Base-by-base conservation (phyloP, 2,797 vertebrate species). In the Podarcis lilfordi region DNA sequence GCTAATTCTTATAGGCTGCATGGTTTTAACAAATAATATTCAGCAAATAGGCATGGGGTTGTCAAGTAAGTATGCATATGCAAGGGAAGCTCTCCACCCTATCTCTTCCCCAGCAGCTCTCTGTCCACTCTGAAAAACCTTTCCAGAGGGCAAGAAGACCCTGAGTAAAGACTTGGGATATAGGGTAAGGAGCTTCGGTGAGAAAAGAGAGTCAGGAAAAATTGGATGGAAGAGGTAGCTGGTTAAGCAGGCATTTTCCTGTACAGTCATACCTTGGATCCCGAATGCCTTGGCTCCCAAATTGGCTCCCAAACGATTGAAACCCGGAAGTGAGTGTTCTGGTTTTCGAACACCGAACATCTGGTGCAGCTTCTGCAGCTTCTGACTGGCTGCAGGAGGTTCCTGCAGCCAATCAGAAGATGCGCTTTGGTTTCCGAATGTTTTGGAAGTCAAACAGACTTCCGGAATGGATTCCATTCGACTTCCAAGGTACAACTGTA, bases 11-110 rank as follows among this genome's bases (percentile, higher is more conserved):
- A 21, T 61, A 72, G 50, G 21, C 27, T 43, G 37, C 37, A 84
- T 84, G 23, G 32, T 69, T 78, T 84, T 77, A 32, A 82, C 3
- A 83, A 10, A 61, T 83, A n/a, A 76, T 77, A 82, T 21, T 88
- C 66, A 71, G 21, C 45, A 55, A 55, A 64, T 75, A 68, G 59
- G 61, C n/a, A 84, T 25, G 27, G 74, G 3, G 50, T 77, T 64
- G 21, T 25, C 21, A 68, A n/a, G 21, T 64, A 45, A 25, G 3
- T 86, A 21, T 50, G 2, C 23, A 11, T 10, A 19, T 75, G 11
- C 37, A 75, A 75, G 23, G 4, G 37, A 27, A 43, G 17, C 40
- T 75, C 32, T 27, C 37, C 40, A 32, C 3, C 2, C 13, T 25
- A 10, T 40, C 50, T 25, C 72, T n/a, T 35, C 17, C 86, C 4